Conservation (phyloP, 2,888 invertebrate genomes). For the Azorinus chamasolen region DNA sequence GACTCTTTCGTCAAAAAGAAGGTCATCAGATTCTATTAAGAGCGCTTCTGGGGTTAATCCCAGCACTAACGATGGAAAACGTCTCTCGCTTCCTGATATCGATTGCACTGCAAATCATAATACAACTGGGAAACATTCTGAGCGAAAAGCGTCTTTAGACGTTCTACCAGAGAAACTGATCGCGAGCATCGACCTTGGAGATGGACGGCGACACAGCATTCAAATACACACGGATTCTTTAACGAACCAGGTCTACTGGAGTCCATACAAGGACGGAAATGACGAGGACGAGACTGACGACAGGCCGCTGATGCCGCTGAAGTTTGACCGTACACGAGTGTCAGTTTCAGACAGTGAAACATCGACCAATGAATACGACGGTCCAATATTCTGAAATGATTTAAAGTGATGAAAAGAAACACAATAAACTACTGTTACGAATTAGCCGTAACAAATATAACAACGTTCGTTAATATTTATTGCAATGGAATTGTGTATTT, state of each 20-base stretch:
- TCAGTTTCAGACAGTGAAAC: slow-evolving; percentile 48
- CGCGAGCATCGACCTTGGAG: slow-evolving; percentile 58
- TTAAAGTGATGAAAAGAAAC: too few species aligned
- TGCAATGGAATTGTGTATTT: too few species aligned
- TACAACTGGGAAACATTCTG: slow-evolving; percentile 18
- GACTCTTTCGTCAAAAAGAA: too few species aligned
- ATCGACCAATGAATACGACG: slow-evolving; percentile 40
- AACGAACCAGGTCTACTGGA: slow-evolving; percentile 55
- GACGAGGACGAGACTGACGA: slow-evolving; percentile 18
- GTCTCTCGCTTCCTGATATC: too few species aligned
- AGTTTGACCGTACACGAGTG: slow-evolving; percentile 33
- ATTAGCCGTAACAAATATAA: too few species aligned
- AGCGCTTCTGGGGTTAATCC: too few species aligned
- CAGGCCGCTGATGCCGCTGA: slow-evolving; percentile 10
- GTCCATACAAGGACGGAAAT: slow-evolving; percentile 43
- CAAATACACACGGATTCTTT: slow-evolving; percentile 45
- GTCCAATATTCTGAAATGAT: background rate
- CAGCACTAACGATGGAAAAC: too few species aligned
- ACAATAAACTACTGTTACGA: too few species aligned
- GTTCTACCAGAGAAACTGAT: slow-evolving; percentile 57
- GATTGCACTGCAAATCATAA: background rate
- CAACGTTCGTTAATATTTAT: too few species aligned
- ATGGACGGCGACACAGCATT: slow-evolving; percentile 53
- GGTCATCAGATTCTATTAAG: too few species aligned
- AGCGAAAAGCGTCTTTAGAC: slow-evolving; percentile 38